Base-by-base conservation (phyloP, 2,113 vertebrate species). In the Oncorhynchus keta region DNA sequence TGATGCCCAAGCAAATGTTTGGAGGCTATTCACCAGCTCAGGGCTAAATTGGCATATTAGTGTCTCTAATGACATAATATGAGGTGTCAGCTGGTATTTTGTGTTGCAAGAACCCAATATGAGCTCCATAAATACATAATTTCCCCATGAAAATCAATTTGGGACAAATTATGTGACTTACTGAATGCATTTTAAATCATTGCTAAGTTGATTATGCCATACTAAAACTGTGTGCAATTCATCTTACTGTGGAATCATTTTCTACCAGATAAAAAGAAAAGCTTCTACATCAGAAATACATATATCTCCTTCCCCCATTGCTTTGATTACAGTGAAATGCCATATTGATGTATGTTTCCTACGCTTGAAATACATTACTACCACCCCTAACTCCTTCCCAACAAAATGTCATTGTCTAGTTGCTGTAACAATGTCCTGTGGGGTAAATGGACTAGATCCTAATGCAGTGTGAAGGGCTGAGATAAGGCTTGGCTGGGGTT, bases 391-490 rank as follows among this genome's bases (percentile, higher is more conserved):
- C 14, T 59, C 67, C 70, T 72, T 64, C 73, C 59, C 61, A 62
- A 32, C 32, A 67, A 73, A 74, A 75, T 78, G 59, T 67, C 72
- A 79, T 77, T 74, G 68, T 24, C 32, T 9, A 24, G 51, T 14
- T 49, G 55, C n/a, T 32, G 49, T 39, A 1, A 28, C 73, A 65
- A 57, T 59, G 28, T 75, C 65, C 65, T 78, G 35, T 65, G 71
- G 78, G 71, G 11, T 59, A 76, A 74, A 68, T 61, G 14, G 30
- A 3, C 61, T 65, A 73, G 45, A 78, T 76, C 61, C 64, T 70
- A 45, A 82, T 65, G 59, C 74, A n/a, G 28, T 71, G 32, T 74
- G 86, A 87, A 79, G 24, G 72, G 68, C 28, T 30, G 45, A 67
- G 61, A 71, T 65, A 70, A 78, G 70, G 51, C 20, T 6, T 51